phyloP scores from a whole-genome alignment of 2,888 invertebrate species.

The Trichogramma evanescens region DNA sequence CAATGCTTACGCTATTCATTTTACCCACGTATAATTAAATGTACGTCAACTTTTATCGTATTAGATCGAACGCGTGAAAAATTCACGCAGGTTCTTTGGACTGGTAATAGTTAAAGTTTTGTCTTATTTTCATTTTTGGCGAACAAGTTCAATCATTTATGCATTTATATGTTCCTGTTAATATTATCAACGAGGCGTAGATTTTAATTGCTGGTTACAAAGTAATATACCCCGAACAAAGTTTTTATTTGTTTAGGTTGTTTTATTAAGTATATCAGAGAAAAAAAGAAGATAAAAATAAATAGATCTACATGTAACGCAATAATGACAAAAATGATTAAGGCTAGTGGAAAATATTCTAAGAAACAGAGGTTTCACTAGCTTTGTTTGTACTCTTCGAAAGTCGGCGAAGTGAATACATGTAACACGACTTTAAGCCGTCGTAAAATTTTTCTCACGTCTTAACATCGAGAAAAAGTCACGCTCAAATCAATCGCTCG shows the following conservation, averaged over 20 bases:
- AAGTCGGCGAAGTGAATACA: constrained; percentile 9
- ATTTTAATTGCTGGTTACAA: too few species aligned
- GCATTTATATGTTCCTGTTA: constrained; percentile 8
- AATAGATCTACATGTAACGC: not conserved
- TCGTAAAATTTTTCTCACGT: constrained; percentile 1
- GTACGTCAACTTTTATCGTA: too few species aligned
- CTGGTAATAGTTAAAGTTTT: constrained; percentile 11
- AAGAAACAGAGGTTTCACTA: constrained; percentile 12
- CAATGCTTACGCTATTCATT: too few species aligned
- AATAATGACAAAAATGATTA: not conserved
- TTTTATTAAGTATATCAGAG: not conserved
- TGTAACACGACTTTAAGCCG: not conserved
- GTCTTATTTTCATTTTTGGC: constrained; percentile 21
- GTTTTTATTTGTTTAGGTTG: too few species aligned
- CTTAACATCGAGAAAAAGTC: constrained; percentile 4
- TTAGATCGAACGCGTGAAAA: constrained; percentile 11
- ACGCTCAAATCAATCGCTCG: constrained; percentile 7
- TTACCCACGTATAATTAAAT: too few species aligned
- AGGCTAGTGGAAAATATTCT: not conserved
- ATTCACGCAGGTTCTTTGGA: constrained; percentile 16
- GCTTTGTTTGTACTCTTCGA: constrained; percentile 18
- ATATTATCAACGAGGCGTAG: not conserved
- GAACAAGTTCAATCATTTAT: constrained; percentile 16
- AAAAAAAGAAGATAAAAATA: constrained; percentile 1
- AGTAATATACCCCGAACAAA: too few species aligned